Conservation (phyloP, 2,797 vertebrate species). For the Oryzias dopingdopingensis region DNA sequence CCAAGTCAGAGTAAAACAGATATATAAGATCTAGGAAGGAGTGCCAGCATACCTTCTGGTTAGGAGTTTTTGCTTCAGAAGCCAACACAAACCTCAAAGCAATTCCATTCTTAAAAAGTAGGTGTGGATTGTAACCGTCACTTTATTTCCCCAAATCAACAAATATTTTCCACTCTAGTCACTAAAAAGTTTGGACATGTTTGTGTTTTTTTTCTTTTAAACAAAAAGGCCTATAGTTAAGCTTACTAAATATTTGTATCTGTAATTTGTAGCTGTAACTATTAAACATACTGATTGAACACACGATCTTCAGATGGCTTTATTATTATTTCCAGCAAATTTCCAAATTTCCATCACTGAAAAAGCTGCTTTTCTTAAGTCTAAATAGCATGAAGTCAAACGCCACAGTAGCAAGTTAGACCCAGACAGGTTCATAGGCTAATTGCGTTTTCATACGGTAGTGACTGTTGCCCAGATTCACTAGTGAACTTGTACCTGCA, state of each 20-base stretch:
- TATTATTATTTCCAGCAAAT: too few relatives aligned
- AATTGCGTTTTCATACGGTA: background rate
- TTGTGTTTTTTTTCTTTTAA: too few relatives aligned
- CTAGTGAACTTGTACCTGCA: too few relatives aligned
- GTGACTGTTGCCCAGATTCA: conserved; percentile 1
- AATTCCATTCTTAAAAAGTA: background rate
- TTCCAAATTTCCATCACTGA: too few relatives aligned
- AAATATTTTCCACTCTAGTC: background rate
- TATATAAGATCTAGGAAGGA: conserved; percentile 26
- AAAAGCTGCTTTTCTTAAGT: background rate
- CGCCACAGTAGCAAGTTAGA: background rate
- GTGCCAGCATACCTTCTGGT: conserved; percentile 13
- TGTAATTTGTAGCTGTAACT: too few relatives aligned
- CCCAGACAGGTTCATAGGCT: conserved; percentile 3
- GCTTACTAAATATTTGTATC: too few relatives aligned
- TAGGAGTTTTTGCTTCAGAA: conserved; percentile 23
- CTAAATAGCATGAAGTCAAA: conserved; percentile 1
- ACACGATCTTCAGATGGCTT: too few relatives aligned
- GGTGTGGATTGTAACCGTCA: background rate
- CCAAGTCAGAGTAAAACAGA: conserved; percentile 15
- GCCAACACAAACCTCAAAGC: background rate
- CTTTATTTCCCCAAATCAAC: conserved; percentile 13
- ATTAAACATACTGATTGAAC: too few relatives aligned
- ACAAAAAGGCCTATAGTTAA: too few relatives aligned
- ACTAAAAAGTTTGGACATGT: too few relatives aligned